Base-by-base conservation (phyloP, 1,140 invertebrate species). In the Drosophila pseudoobscura region DNA sequence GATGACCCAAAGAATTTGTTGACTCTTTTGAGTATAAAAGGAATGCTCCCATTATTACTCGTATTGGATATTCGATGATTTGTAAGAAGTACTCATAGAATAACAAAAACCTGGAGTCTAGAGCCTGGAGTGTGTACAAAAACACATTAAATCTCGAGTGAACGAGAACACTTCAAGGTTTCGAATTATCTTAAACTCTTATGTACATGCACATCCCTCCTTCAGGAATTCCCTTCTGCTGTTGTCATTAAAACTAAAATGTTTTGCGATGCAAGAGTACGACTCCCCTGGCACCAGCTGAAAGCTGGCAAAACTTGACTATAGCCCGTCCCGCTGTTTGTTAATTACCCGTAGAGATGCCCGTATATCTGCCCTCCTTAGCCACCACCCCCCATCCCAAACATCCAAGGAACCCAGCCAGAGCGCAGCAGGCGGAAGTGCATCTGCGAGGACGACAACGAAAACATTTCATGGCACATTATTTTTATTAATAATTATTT, bases 401-500 rank as follows among this genome's bases (percentile, higher is more conserved):
- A 22, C 53, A 55, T 7, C 17, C 45, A 57, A 60, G 69, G 63
- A 74, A 52, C 35, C 35, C 35, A 39, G 35, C 11, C 35, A 13
- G 11, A 39, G 8, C 35, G 50, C 58, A 52, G 46, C 59, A 58
- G 73, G 46, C 54, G 57, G 76, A 65, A 78, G 17, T 60, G 65
- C 65, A 69, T 43, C 52, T 54, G 9, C 52, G 53, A 49, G 50
- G 54, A 62, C 24, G 65, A 46, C 56, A 59, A 35, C 60, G 54
- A 78, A 65, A 68, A 78, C 62, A 78, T 74, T 78, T 78, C 75
- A 74, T 77, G 63, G 49, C 56, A 77, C 76, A 70, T 85, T 82
- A 87, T 87, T 87, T 75, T 80, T 84, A 84, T 84, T 84, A 84
- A 85, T 85, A 87, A 85, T 88, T 75, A 85, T 85, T 87, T 82